phyloP scores from a whole-genome alignment of 2,113 vertebrate species.

The Sorex fumeus region DNA sequence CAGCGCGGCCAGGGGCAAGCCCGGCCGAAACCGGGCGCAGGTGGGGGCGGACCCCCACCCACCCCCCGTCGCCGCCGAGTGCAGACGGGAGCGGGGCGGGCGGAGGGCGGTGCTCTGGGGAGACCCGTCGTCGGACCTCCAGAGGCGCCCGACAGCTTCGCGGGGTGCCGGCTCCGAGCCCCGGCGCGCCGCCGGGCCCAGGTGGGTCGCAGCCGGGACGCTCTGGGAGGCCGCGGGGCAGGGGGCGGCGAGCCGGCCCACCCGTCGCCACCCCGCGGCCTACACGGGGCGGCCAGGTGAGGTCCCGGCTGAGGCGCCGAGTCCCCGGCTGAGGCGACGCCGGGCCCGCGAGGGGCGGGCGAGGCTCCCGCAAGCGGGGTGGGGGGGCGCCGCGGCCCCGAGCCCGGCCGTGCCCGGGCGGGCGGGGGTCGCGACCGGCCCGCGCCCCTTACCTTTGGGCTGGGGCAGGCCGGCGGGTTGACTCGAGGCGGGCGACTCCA shows the following conservation, averaged over 20 bases:
- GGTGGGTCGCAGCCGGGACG: neutral
- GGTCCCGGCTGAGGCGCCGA: neutral
- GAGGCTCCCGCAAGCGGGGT: neutral
- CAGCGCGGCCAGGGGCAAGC: neutral
- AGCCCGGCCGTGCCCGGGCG: neutral
- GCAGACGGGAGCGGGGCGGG: neutral
- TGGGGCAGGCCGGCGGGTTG: conserved; percentile 68
- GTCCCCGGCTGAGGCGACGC: no score
- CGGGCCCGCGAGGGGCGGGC: no score
- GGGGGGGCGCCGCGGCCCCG: neutral
- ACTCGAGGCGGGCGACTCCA: conserved; percentile 74
- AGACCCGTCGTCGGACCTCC: no score
- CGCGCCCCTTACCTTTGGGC: conserved; percentile 79
- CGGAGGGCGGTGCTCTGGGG: neutral
- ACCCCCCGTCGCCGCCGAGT: neutral
- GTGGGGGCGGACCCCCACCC: neutral
- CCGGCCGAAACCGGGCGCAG: neutral
- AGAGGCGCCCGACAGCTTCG: no score
- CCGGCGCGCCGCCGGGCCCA: neutral
- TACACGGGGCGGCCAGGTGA: neutral
- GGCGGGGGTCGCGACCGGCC: neutral
- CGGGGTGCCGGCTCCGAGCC: neutral
- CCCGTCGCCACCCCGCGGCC: no score
- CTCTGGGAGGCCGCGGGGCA: neutral
- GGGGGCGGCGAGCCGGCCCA: no score